Conservation (phyloP, 37 sponge, comb jelly and placozoan species). For the Crambe crambe region DNA sequence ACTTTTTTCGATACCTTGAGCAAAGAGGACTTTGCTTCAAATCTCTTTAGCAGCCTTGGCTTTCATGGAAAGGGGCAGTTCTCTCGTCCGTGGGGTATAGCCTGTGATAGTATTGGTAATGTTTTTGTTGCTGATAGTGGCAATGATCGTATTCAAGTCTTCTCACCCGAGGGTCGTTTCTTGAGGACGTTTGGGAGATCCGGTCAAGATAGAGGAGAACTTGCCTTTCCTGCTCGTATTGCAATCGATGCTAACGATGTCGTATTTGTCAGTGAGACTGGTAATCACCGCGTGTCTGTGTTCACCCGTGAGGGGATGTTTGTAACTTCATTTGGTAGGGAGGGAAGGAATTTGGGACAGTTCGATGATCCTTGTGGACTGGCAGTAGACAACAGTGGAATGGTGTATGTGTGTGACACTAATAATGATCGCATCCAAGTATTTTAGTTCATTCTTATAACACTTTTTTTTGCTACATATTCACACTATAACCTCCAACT, state of each 20-base stretch:
- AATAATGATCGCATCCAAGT: too few species aligned
- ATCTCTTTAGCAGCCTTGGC: slow-evolving; percentile 32
- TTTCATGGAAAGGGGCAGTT: slow-evolving; percentile 55
- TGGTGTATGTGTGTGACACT: slow-evolving; percentile 47
- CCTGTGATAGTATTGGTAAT: slow-evolving; percentile 27
- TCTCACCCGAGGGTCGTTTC: slow-evolving; percentile 29
- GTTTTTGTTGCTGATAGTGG: slow-evolving; percentile 54
- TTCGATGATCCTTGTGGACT: too few species aligned
- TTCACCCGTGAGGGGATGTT: slow-evolving; percentile 46
- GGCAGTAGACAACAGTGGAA: slow-evolving; percentile 48
- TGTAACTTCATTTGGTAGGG: slow-evolving; percentile 29
- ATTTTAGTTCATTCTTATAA: too few species aligned
- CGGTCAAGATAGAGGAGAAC: background rate
- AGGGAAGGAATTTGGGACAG: slow-evolving; percentile 30
- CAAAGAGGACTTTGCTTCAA: slow-evolving; percentile 54
- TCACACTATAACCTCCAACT: too few species aligned
- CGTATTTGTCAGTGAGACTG: slow-evolving; percentile 26
- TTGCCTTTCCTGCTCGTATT: background rate
- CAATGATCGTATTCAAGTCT: too few species aligned
- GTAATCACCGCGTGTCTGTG: slow-evolving; percentile 13
- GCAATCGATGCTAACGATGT: slow-evolving; percentile 13
- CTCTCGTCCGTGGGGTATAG: too few species aligned
- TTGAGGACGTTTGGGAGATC: slow-evolving; percentile 31
- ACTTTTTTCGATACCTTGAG: too few species aligned
- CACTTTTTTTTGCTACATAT: too few species aligned